phyloP scores from a whole-genome alignment of 2,888 invertebrate genomes.

The Hofmannophila pseudospretella region DNA sequence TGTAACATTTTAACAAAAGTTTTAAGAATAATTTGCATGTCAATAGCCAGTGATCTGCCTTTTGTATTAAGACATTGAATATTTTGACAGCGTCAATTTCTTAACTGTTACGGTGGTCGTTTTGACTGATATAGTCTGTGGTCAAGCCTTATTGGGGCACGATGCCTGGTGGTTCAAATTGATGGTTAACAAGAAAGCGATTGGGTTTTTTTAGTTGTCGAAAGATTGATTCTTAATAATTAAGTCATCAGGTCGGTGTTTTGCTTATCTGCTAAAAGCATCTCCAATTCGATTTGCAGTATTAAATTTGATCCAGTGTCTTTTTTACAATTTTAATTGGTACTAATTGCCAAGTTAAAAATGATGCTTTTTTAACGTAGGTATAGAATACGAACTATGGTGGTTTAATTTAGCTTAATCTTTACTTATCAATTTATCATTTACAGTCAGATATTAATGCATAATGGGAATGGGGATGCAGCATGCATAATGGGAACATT shows the following conservation, averaged over 20 bases:
- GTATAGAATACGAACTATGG: too few species aligned
- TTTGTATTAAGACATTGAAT: slow-evolving; percentile 57
- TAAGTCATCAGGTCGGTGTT: background rate
- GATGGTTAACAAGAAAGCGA: slow-evolving; percentile 25
- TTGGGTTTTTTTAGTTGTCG: slow-evolving; percentile 10
- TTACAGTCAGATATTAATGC: too few species aligned
- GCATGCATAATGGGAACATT: too few species aligned
- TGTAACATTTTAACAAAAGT: background rate
- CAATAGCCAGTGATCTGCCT: slow-evolving; percentile 31
- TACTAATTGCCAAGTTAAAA: too few species aligned
- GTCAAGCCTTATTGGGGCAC: slow-evolving; percentile 26
- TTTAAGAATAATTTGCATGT: background rate
- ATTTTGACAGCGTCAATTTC: slow-evolving; percentile 35
- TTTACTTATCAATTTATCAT: too few species aligned
- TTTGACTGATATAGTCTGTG: slow-evolving; percentile 45
- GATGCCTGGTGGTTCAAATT: slow-evolving; percentile 36
- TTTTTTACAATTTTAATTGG: too few species aligned
- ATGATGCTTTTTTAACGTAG: too few species aligned
- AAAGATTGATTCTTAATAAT: slow-evolving; percentile 7
- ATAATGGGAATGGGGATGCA: too few species aligned
- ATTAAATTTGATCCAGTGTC: too few species aligned
- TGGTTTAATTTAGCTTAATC: too few species aligned
- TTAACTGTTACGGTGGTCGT: slow-evolving; percentile 36
- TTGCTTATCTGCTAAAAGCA: background rate
- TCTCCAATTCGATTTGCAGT: too few species aligned